Conservation (phyloP, 2,797 vertebrate species). For the Acropternis orthonyx region DNA sequence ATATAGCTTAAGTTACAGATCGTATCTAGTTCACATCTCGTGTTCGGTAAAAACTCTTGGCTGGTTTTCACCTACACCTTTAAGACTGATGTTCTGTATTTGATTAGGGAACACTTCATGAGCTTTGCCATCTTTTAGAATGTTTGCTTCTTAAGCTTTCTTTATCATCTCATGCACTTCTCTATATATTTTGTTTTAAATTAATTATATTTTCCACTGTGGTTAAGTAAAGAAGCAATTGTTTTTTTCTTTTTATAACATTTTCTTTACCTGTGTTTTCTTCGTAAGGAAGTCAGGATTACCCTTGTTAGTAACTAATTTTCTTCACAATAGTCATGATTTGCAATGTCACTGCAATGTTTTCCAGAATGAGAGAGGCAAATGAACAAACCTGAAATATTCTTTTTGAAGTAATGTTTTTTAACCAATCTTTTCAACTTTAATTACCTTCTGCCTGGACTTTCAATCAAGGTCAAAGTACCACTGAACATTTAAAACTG, state of each 20-base stretch:
- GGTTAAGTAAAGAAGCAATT: neutral
- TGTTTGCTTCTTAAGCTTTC: neutral
- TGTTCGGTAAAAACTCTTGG: neutral
- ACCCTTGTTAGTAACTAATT: neutral
- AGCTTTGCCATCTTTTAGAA: neutral
- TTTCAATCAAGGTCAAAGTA: neutral
- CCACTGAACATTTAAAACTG: neutral
- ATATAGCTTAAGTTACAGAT: neutral
- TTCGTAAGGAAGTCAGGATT: neutral
- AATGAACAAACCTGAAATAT: neutral
- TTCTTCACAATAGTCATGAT: neutral
- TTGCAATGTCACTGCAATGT: neutral
- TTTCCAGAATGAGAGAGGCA: neutral
- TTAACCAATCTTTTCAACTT: neutral
- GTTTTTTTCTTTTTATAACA: neutral
- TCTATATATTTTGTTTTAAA: neutral
- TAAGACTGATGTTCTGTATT: neutral
- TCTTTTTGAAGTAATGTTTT: neutral
- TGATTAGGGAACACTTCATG: neutral
- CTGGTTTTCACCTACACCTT: neutral
- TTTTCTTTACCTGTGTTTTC: neutral
- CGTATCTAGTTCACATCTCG: neutral
- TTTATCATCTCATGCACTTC: neutral
- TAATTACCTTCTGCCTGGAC: neutral
- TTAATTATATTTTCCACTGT: neutral